Evolutionary conservation across 2,888 invertebrate species (phyloP), one percentile per base, ranked within the genome.

Genomic region (Pherbina coryleti): DNA sequence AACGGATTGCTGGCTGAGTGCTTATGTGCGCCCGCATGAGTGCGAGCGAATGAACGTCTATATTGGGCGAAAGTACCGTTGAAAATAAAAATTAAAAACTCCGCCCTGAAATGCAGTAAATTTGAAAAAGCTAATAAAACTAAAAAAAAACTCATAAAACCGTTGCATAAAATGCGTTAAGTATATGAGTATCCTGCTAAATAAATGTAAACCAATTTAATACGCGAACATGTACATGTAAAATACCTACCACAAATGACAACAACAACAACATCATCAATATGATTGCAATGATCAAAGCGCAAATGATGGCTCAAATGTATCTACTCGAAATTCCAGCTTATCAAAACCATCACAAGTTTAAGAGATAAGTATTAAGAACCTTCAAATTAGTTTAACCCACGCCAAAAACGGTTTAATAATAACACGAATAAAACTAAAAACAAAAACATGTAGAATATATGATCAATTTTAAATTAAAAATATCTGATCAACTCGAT

Each of bases 81-180:
- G 82, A 86, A 87, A 88, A 87, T 86, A 87, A 87, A 89, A 86
- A 85, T 85, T 86, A 88, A 89, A 89, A 89, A 89, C 88, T 86
- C 88, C 88, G 89, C 88, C 88, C 89, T 86, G 86, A 88, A 88
- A 86, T 81, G 82, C 82, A 62, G 67, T 69, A 60, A 71, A 44
- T 60, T 71, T 37, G 62, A 75, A 78, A 79, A 64, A 77, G 8
- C 78, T 78, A 79, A 79, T 77, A 77, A 79, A 81, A 79, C 79
- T 78, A 81, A 79, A 81, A 79, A 81, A 67, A 37, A 57, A 57
- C 69, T n/a, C n/a, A 79, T 44, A 31, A 79, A 80, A 57, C 55
- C 37, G 70, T 34, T 8, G 72, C 57, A 76, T 49, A 60, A 72
- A 75, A 73, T 64, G 64, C 72, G 72, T 62, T 78, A 75, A 75